Evolutionary conservation across 2,888 invertebrate genomes (phyloP).

Genomic region (Electrophaes corylata): DNA sequence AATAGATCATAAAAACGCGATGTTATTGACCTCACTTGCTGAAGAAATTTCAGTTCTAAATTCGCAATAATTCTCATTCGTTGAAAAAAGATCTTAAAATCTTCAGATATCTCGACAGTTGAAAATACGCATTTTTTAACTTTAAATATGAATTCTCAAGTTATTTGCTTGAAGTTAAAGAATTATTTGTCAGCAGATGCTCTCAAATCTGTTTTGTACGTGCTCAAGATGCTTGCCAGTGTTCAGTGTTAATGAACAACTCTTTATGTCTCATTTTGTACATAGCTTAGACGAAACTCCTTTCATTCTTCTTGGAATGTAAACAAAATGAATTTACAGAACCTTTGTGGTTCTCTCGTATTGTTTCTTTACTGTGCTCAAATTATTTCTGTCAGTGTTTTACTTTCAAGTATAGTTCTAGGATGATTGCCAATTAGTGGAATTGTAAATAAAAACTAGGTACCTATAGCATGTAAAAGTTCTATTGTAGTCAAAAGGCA

Average conservation of each 20-base stretch:
- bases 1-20: background rate
- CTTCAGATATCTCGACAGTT: slow-evolving; percentile 11
- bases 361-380: slow-evolving; percentile 8
- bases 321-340: slow-evolving; percentile 23
- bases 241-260: slow-evolving; percentile 71
- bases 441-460: no score
- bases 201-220: slow-evolving; percentile 68
- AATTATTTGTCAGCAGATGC: slow-evolving; percentile 40
- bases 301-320: slow-evolving; percentile 23
- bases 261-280: slow-evolving; percentile 44
- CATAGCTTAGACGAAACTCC: slow-evolving; percentile 23
- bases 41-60: background rate
- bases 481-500: no score
- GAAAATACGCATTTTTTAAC: slow-evolving; percentile 12
- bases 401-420: background rate
- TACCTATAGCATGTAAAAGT: no score
- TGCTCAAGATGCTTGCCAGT: slow-evolving; percentile 62
- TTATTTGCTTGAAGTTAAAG: slow-evolving; percentile 28
- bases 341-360: slow-evolving; percentile 12
- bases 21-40: background rate
- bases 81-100: slow-evolving; percentile 4
- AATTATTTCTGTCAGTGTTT: slow-evolving; percentile 6
- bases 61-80: slow-evolving; percentile 9
- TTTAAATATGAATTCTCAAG: slow-evolving; percentile 26
- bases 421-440: background rate